Base-by-base conservation (phyloP, 1,140 invertebrate genomes). In the Cyrtorhinus lividipennis region DNA sequence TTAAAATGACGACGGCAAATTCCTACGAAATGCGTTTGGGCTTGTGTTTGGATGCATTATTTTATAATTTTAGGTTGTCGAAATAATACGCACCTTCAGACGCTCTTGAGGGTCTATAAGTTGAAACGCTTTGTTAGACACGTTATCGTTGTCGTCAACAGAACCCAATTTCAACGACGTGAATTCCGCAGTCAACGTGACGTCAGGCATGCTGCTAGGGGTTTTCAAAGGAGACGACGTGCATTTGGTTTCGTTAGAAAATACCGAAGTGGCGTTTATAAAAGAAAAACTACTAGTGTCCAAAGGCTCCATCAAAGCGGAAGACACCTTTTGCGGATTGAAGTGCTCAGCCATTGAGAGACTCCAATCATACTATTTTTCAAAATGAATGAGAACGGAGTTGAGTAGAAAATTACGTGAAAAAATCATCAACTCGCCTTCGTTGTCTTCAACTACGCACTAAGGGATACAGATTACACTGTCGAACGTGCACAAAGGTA, bases 31-130 rank as follows among this genome's bases (percentile, higher is more conserved):
- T n/a, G n/a, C n/a, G n/a, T n/a, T n/a, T n/a, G n/a, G n/a, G n/a
- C n/a, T n/a, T n/a, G n/a, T n/a, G n/a, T n/a, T n/a, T n/a, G n/a
- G n/a, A n/a, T n/a, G n/a, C n/a, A n/a, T n/a, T n/a, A n/a, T n/a
- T n/a, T n/a, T n/a, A n/a, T n/a, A n/a, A n/a, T n/a, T n/a, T n/a
- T n/a, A n/a, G n/a, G n/a, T n/a, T n/a, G n/a, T n/a, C n/a, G n/a
- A n/a, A n/a, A n/a, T n/a, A 20, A n/a, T 26, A 57, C 61, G 46
- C 66, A 72, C 71, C 67, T 72, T 70, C 22, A 72, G 62, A 62
- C 76, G 71, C 68, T 82, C 80, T 48, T 77, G 76, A 18, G 69
- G 77, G 67, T 82, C 79, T 25, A 83, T 71, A 1, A 83, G 69
- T 15, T 82, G 67, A 69, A 82, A 82, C 66, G 78, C 78, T 56